Evolutionary conservation across 2,888 invertebrate genomes (phyloP).

Genomic region (Melanargia galathea): DNA sequence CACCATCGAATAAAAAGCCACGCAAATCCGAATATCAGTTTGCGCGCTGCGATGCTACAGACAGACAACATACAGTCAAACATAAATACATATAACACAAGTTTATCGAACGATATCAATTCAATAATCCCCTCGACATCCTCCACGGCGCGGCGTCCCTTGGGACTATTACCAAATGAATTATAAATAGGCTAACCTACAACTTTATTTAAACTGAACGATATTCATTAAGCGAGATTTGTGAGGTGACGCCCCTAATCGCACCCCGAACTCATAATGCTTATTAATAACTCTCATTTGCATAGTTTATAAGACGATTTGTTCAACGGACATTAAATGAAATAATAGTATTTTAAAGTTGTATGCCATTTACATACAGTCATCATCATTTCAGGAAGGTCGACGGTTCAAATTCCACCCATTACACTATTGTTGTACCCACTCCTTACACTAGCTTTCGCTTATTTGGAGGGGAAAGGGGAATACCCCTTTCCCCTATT

Average conservation of each 20-base stretch:
- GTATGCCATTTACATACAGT: too few relatives aligned
- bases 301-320: conserved; percentile 29
- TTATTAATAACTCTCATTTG: conserved; percentile 38
- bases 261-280: conserved; percentile 31
- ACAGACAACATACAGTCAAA: neutral
- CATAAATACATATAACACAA: neutral
- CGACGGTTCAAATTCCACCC: too few relatives aligned
- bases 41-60: neutral
- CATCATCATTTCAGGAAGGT: too few relatives aligned
- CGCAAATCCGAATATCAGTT: neutral
- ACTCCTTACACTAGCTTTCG: too few relatives aligned
- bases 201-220: conserved; percentile 62
- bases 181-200: conserved; percentile 56
- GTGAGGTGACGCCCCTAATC: conserved; percentile 51
- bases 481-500: too few relatives aligned
- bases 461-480: too few relatives aligned
- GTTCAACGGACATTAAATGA: neutral
- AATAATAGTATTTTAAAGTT: conserved; percentile 15
- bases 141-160: conserved; percentile 43
- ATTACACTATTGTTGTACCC: too few relatives aligned
- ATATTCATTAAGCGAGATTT: conserved; percentile 62
- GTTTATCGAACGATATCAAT: conserved; percentile 31
- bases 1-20: neutral
- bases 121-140: conserved; percentile 39
- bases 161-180: conserved; percentile 51